Evolutionary conservation across 2,113 vertebrate species (phyloP).

Genomic region (Petrocephalus zakoni): DNA sequence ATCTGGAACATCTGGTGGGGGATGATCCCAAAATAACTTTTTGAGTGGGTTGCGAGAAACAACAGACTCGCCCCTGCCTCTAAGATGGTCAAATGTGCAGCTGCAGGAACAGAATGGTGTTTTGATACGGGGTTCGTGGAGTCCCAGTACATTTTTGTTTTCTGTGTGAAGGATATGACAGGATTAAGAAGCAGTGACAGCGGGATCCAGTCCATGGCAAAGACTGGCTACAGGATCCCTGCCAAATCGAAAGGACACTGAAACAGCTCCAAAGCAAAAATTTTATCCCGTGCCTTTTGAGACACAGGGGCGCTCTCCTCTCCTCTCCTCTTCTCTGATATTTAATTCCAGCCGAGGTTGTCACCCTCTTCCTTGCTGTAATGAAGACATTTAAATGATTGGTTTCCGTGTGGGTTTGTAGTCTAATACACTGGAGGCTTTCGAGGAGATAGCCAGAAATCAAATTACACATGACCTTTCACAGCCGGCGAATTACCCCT

Average conservation of each 20-base stretch:
- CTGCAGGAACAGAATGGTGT: not conserved
- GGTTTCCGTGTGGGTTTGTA: constrained; percentile 20
- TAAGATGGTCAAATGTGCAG: not conserved
- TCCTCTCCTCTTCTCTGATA: constrained; percentile 1
- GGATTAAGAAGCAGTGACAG: not conserved
- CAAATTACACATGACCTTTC: constrained; percentile 30
- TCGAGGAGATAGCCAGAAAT: constrained; percentile 19
- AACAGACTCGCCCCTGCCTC: not conserved
- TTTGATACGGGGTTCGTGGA: not conserved
- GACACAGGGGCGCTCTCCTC: not conserved
- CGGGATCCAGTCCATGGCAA: not conserved
- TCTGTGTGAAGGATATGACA: not conserved
- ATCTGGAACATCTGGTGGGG: not conserved
- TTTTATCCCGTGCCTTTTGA: constrained; percentile 4
- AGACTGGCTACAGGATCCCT: not conserved
- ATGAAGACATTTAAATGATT: constrained; percentile 27
- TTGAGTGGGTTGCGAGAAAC: not conserved
- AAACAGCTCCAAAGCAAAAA: not conserved
- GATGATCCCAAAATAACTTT: not conserved
- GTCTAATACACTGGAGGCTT: constrained; percentile 17
- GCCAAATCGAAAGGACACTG: not conserved
- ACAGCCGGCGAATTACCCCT: constrained; percentile 14
- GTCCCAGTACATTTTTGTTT: not conserved
- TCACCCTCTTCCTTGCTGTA: constrained; percentile 20
- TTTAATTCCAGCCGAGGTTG: constrained; percentile 20